phyloP scores from a whole-genome alignment of 2,797 vertebrate genomes.

The Xenopus petersii region DNA sequence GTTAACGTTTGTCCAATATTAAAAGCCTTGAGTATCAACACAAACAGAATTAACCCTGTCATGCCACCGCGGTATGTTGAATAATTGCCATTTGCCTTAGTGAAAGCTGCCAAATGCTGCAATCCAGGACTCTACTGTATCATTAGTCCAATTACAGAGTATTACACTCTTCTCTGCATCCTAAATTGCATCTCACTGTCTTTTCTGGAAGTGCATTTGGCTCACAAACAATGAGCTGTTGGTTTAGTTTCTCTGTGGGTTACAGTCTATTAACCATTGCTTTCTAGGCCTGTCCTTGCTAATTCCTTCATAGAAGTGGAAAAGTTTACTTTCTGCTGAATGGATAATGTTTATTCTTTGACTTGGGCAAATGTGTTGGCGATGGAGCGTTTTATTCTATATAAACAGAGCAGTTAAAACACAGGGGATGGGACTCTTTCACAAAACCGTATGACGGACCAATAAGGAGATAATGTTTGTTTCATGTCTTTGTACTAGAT shows the following conservation, averaged over 20 bases:
- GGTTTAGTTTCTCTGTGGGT: constrained; percentile 23
- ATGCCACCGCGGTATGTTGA: constrained; percentile 58
- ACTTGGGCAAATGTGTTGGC: constrained; percentile 46
- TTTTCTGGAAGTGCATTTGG: constrained; percentile 36
- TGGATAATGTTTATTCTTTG: constrained; percentile 46
- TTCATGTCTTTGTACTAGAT: too few relatives aligned
- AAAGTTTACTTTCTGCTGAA: constrained; percentile 45
- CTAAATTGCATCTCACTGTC: constrained; percentile 34
- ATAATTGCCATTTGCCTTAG: neutral
- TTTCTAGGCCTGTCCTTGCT: constrained; percentile 24
- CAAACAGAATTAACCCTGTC: constrained; percentile 82
- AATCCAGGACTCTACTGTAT: constrained; percentile 27
- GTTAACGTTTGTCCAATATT: constrained; percentile 95
- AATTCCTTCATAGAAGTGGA: constrained; percentile 45
- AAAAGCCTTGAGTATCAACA: constrained; percentile 82
- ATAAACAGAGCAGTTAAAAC: constrained; percentile 42
- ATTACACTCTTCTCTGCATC: constrained; percentile 32
- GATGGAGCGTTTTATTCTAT: constrained; percentile 41
- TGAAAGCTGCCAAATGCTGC: constrained; percentile 21
- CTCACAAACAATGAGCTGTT: constrained; percentile 37
- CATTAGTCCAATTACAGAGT: constrained; percentile 47
- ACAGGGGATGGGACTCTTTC: constrained; percentile 38
- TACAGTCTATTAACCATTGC: constrained; percentile 12
- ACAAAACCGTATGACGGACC: constrained; percentile 28
- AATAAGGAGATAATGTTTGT: constrained; percentile 4